Evolutionary conservation across 1,140 invertebrate genomes (phyloP).

Genomic region (Geopemphigus sp.): DNA sequence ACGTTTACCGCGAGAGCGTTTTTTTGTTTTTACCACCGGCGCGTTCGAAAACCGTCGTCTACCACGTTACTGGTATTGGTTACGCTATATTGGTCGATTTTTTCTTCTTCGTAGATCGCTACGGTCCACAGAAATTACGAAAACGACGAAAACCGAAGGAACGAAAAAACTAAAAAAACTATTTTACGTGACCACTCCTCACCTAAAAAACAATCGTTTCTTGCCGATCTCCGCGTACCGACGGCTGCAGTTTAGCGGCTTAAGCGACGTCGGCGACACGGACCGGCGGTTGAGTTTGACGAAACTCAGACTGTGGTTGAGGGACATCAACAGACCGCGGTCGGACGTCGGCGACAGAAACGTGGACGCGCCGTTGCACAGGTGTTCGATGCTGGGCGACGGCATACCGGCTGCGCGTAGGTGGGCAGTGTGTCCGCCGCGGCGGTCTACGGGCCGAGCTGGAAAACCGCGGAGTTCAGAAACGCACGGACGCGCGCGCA

Average conservation of each 20-base stretch:
- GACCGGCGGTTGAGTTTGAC: slow-evolving; percentile 42
- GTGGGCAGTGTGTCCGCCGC: too few species aligned
- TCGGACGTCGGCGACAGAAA: slow-evolving; percentile 43
- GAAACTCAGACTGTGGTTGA: slow-evolving; percentile 41
- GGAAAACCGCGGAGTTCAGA: slow-evolving; percentile 21
- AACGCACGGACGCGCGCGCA: too few species aligned
- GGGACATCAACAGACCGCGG: slow-evolving; percentile 18
- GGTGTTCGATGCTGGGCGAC: slow-evolving; percentile 47
- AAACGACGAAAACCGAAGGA: too few species aligned
- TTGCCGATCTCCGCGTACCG: slow-evolving; percentile 41
- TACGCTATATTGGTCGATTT: too few species aligned
- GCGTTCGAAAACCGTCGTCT: too few species aligned
- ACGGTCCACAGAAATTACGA: too few species aligned
- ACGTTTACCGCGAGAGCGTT: too few species aligned
- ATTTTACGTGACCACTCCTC: too few species aligned
- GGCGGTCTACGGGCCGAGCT: slow-evolving; percentile 6
- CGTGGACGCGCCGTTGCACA: slow-evolving; percentile 45
- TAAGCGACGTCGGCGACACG: slow-evolving; percentile 34
- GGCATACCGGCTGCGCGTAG: neutral
- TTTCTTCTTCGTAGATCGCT: too few species aligned
- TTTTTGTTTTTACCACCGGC: too few species aligned
- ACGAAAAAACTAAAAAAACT: too few species aligned
- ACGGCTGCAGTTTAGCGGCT: slow-evolving; percentile 40
- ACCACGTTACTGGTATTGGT: too few species aligned
- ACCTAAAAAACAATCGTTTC: slow-evolving; percentile 39